Base-by-base conservation (phyloP, 1,140 invertebrate species). In the Sycophaga agraensis region DNA sequence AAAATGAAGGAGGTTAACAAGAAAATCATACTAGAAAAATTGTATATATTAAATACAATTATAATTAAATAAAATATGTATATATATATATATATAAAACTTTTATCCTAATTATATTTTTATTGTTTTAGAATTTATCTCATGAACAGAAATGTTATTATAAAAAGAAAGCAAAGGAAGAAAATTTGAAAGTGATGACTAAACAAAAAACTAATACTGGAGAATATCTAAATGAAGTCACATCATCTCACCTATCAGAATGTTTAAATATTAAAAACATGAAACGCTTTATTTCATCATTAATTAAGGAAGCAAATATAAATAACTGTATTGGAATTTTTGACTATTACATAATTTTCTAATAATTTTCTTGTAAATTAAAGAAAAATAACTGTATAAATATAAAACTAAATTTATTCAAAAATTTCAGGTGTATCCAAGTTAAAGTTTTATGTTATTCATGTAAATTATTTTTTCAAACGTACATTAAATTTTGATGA, bases 381-480 rank as follows among this genome's bases (percentile, higher is more conserved):
- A n/a, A n/a, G n/a, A n/a, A n/a, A n/a, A n/a, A n/a, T n/a, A n/a
- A n/a, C n/a, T n/a, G 14, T 21, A 21, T n/a, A n/a, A 42, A 51
- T 12, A 2, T 34, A 5, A 37, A 48, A n/a, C 14, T 16, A 59
- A 43, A 21, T 3, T 11, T 28, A 31, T 16, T 49, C 28, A 26
- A n/a, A 16, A 2, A 22, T 16, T 31, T 28, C 22, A 62, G 59
- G 12, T 62, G 1, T 56, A 31, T 1, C 19, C 16, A 9, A 39
- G 34, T 42, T 72, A 12, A 68, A 68, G 24, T 81, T 80, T 59
- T 74, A 72, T 22, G 68, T 82, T 0, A 75, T 83, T 35, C 81
- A 84, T 39, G 67, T 77, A 4, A 83, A 84, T 48, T 73, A 74
- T 9, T 82, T 77, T 40, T 79, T 76, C 46, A 59, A 8, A 19